These are phyloP conservation scores for Cyclopterus lumpus DNA, from an alignment of 2,797 vertebrate species.

Conservation along the genomic window DNA sequence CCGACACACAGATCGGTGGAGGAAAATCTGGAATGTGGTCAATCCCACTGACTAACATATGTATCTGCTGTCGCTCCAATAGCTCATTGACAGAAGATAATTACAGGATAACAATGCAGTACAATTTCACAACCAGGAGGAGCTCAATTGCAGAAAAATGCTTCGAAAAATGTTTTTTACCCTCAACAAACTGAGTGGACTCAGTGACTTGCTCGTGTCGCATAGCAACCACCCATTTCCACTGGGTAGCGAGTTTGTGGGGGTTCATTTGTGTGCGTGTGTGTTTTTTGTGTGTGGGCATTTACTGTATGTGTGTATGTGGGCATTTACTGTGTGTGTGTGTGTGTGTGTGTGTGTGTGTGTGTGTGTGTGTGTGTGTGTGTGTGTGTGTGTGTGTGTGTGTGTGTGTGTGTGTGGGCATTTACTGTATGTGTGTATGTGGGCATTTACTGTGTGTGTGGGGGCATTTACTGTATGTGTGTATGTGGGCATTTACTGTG, in stretches of 20 bases:
- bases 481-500: slow-evolving; percentile 6
- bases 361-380: slow-evolving; percentile 14
- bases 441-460: slow-evolving; percentile 26
- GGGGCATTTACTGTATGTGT: no score
- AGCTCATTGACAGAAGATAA: not conserved
- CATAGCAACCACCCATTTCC: slow-evolving; percentile 78
- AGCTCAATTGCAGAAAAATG: slow-evolving; percentile 20
- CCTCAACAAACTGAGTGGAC: slow-evolving; percentile 64
- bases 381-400: slow-evolving; percentile 19
- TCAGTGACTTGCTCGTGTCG: slow-evolving; percentile 65
- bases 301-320: slow-evolving; percentile 11
- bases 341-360: slow-evolving; percentile 13
- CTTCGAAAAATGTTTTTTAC: slow-evolving; percentile 37
- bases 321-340: no score
- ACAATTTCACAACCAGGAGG: slow-evolving; percentile 26
- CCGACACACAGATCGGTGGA: not conserved
- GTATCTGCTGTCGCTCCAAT: slow-evolving; percentile 16
- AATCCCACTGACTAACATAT: slow-evolving; percentile 20
- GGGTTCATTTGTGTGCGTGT: slow-evolving; percentile 16
- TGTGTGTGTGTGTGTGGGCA: not conserved
- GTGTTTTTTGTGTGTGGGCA: slow-evolving; percentile 4
- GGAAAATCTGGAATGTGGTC: slow-evolving; percentile 6
- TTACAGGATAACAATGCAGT: not conserved
- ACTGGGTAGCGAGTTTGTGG: slow-evolving; percentile 36
- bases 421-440: slow-evolving; percentile 20